Percentiles rank a stretch among this genome's conserved stretches.
Evolutionary conservation across 2,888 invertebrate genomes (phyloP).

Genomic region (Tetanocera ferruginea): DNA sequence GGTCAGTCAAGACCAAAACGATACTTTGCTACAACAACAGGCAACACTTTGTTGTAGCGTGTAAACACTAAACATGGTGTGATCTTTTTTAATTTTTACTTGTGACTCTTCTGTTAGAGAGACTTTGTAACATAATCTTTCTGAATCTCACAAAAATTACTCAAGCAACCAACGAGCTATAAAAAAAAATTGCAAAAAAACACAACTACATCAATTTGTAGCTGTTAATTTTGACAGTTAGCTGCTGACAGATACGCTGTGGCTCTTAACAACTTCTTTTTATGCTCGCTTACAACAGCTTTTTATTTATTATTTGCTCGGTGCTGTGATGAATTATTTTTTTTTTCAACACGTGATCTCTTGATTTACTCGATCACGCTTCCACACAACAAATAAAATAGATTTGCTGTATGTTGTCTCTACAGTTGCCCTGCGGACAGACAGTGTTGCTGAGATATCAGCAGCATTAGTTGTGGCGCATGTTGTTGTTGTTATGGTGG

Average conservation of each 20-base stretch:
- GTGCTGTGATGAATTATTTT: not conserved
- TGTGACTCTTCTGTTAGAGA: not conserved
- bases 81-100: too few species aligned
- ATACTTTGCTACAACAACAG: too few species aligned
- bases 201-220: not conserved
- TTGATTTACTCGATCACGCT: not conserved
- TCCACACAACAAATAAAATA: too few species aligned
- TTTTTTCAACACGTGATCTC: not conserved
- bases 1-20: not conserved
- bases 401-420: too few species aligned
- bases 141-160: not conserved
- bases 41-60: too few species aligned
- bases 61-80: too few species aligned
- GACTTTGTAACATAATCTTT: constrained; percentile 1
- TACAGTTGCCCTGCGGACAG: too few species aligned
- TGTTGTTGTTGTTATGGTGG: too few species aligned
- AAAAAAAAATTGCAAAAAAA: not conserved
- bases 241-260: not conserved
- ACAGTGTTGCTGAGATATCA: too few species aligned
- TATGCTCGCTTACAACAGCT: not conserved
- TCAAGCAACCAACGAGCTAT: not conserved
- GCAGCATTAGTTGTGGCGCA: too few species aligned
- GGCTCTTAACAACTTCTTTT: not conserved
- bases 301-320: not conserved
- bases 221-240: constrained; percentile 19